Percentiles rank a stretch among this genome's conserved stretches.
phyloP scores from a whole-genome alignment of 2,888 invertebrate genomes.

The Allolobophora icterica region DNA sequence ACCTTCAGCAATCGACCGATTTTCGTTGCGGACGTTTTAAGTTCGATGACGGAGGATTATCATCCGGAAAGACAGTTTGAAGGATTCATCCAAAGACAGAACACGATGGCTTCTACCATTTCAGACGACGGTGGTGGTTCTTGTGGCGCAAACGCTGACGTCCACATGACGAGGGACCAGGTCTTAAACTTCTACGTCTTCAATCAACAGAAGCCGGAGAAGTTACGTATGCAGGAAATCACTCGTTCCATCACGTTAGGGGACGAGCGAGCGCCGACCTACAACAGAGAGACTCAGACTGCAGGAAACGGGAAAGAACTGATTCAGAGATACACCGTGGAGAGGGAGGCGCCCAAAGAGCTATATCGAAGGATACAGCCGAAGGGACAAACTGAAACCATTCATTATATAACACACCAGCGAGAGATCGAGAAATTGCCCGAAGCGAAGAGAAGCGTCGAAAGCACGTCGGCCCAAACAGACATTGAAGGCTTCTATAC shows the following conservation, averaged over 20 bases:
- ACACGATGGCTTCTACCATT: neutral
- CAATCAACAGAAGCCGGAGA: slow-evolving; percentile 18
- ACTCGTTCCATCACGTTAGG: neutral
- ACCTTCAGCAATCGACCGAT: slow-evolving; percentile 13
- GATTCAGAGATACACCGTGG: neutral
- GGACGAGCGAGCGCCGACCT: neutral
- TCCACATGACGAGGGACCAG: slow-evolving; percentile 35
- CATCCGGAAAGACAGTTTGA: neutral
- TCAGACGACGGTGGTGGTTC: neutral
- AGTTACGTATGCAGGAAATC: neutral
- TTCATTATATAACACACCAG: neutral
- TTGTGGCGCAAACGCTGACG: neutral
- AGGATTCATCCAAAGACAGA: neutral
- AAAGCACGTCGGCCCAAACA: neutral
- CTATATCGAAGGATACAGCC: neutral
- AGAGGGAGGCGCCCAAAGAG: neutral
- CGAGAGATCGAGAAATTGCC: neutral
- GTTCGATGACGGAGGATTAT: neutral
- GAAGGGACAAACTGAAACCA: neutral
- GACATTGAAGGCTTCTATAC: neutral
- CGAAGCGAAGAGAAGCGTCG: neutral
- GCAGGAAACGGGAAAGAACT: neutral
- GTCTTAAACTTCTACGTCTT: slow-evolving; percentile 38
- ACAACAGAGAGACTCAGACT: neutral
- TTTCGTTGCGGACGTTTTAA: neutral